A percentile compares a stretch with the other conserved stretches of the same genome.
phyloP scores from a whole-genome alignment of 2,113 vertebrate species.

The Progne subis region DNA sequence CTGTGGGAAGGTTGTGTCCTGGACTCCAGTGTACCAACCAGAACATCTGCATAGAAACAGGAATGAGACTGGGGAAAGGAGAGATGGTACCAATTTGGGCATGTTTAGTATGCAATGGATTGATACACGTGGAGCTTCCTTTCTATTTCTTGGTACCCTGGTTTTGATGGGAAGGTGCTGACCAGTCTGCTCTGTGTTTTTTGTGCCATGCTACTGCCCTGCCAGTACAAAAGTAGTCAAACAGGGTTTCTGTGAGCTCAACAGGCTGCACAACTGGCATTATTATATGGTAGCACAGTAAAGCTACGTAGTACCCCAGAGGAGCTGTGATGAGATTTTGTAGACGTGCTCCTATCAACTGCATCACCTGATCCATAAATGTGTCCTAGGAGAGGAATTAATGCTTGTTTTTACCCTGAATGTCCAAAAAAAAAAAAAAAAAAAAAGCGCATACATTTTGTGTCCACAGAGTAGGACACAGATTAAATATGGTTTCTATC shows the following conservation, averaged over 20 bases:
- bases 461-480: neutral
- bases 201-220: rapidly evolving
- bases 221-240: neutral
- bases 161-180: neutral
- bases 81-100: neutral
- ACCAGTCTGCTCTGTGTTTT: neutral
- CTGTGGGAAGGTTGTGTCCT: neutral
- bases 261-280: neutral
- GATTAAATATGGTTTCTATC: neutral
- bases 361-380: neutral
- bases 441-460: neutral
- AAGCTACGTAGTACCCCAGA: neutral
- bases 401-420: neutral
- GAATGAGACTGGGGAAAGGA: neutral
- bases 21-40: neutral
- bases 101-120: neutral
- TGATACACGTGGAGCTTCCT: neutral
- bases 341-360: neutral
- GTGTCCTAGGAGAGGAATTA: neutral
- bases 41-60: neutral
- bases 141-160: neutral
- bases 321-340: neutral
- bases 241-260: neutral
- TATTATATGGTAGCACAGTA: neutral
- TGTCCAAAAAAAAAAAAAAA: neutral